Evolutionary conservation across 64 coral and sea anemone species (phyloP).

Genomic region (Acropora yongei): DNA sequence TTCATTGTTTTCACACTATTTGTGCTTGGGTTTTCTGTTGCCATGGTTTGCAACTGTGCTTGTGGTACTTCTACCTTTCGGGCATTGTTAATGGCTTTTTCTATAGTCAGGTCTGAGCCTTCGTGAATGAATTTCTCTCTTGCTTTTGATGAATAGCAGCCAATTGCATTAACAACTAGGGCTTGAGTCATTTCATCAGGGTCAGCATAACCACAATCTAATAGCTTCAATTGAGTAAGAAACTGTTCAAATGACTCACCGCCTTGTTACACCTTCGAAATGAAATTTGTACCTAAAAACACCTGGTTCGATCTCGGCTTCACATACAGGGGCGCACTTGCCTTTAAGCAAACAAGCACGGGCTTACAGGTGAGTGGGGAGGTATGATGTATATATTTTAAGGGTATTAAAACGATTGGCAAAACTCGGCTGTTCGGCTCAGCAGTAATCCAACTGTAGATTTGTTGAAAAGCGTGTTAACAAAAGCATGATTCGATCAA

Average conservation of each 20-base stretch:
- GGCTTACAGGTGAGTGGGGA: too few relatives aligned
- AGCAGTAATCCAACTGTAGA: too few relatives aligned
- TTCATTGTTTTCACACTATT: not conserved
- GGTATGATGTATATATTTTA: too few relatives aligned
- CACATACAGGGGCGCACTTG: not conserved
- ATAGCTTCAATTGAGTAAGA: too few relatives aligned
- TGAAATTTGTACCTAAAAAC: constrained; percentile 40
- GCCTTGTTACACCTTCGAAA: constrained; percentile 37
- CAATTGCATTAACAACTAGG: constrained; percentile 20
- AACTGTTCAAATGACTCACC: constrained; percentile 11
- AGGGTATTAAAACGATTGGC: too few relatives aligned
- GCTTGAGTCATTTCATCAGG: constrained; percentile 42
- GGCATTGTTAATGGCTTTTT: constrained; percentile 8
- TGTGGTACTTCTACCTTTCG: not conserved
- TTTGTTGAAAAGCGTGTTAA: too few relatives aligned
- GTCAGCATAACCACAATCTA: not conserved
- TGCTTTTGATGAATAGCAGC: constrained; percentile 11
- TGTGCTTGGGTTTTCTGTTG: not conserved
- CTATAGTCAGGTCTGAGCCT: constrained; percentile 36
- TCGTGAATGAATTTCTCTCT: constrained; percentile 42
- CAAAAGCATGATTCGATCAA: too few relatives aligned
- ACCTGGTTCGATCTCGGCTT: not conserved
- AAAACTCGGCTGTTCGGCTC: too few relatives aligned
- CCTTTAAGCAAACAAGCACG: too few relatives aligned
- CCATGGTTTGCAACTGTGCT: constrained; percentile 26